Conservation (phyloP, 1,140 invertebrate genomes). For the Cotesia typhae region DNA sequence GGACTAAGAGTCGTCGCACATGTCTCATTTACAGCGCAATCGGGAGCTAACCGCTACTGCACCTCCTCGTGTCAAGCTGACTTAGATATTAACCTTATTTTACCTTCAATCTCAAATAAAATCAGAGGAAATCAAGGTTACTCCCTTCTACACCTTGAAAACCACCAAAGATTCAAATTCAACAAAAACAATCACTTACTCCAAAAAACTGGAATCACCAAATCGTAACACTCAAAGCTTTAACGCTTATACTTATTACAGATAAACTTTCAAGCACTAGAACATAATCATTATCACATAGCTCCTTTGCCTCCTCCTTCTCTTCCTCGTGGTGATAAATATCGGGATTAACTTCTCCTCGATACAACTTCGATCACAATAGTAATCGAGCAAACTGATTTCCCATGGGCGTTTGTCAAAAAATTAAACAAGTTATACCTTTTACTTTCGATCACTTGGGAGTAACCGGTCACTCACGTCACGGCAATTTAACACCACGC, state of each 20-base stretch:
- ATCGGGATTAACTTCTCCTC: not conserved
- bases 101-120: no score
- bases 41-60: not conserved
- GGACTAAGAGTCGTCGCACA: slow-evolving; percentile 18
- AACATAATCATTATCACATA: no score
- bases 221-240: no score
- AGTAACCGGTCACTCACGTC: not conserved
- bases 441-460: slow-evolving; percentile 13
- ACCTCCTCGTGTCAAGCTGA: not conserved
- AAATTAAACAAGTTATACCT: slow-evolving; percentile 16
- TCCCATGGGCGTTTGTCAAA: not conserved
- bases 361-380: slow-evolving; percentile 1
- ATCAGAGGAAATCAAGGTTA: no score
- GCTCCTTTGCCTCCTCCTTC: no score
- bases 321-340: no score
- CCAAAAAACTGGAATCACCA: no score
- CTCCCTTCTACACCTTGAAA: no score
- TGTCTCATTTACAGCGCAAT: not conserved
- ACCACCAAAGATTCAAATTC: no score
- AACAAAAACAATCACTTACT: no score
- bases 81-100: not conserved
- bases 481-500: slow-evolving; percentile 11
- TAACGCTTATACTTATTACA: no score
- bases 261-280: no score
- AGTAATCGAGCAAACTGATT: slow-evolving; percentile 17